Evolutionary conservation across 2,113 vertebrate species (phyloP).

Genomic region (Urocolius indicus): DNA sequence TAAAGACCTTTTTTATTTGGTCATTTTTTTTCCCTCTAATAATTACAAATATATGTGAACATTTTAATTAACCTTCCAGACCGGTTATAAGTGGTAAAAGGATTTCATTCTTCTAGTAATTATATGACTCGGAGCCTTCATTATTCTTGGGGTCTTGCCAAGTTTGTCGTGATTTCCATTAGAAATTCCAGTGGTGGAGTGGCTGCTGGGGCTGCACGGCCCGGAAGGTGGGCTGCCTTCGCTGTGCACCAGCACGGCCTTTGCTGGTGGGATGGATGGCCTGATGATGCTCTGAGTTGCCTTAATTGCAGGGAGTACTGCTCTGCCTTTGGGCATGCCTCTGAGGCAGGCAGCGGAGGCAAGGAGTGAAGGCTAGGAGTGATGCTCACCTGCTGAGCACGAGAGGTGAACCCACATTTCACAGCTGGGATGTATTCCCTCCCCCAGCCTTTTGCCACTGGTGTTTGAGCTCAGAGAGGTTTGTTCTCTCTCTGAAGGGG

Average conservation of each 20-base stretch:
- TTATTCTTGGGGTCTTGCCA: constrained; percentile 29
- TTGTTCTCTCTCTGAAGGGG: background rate
- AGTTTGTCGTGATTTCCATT: background rate
- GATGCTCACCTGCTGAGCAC: background rate
- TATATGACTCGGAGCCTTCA: background rate
- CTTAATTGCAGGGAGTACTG: background rate
- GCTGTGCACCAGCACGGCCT: fast-evolving
- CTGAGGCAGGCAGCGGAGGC: fast-evolving
- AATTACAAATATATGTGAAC: background rate
- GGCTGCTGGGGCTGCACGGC: background rate
- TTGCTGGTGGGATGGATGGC: background rate
- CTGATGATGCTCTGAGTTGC: background rate
- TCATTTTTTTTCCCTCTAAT: background rate
- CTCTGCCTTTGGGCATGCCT: background rate
- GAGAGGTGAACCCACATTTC: background rate
- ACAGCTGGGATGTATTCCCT: fast-evolving
- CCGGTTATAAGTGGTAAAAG: background rate
- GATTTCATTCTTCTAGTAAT: constrained; percentile 18
- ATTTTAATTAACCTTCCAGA: constrained; percentile 32
- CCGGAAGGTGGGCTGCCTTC: background rate
- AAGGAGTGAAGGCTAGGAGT: background rate
- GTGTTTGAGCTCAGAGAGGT: background rate
- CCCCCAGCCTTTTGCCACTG: background rate
- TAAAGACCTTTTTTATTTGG: background rate
- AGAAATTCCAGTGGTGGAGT: background rate